Evolutionary conservation across 2,113 vertebrate species (phyloP).

Genomic region (Seriola dumerili): DNA sequence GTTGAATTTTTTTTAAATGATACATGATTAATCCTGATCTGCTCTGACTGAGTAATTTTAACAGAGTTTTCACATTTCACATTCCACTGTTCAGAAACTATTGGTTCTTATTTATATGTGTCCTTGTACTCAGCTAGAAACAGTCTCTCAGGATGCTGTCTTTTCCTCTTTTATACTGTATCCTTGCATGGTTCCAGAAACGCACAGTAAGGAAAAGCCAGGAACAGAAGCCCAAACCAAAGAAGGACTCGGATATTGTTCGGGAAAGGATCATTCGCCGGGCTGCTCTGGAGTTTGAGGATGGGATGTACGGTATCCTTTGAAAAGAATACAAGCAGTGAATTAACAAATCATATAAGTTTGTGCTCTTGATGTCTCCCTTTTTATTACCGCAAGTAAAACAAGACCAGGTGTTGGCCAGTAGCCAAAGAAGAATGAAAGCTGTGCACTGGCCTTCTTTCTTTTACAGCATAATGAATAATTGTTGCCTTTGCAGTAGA

Average conservation of each 20-base stretch:
- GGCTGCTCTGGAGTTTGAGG: constrained; percentile 96
- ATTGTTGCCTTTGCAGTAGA: constrained; percentile 13
- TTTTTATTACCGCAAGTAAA: neutral
- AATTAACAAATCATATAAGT: neutral
- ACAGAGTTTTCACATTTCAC: constrained; percentile 1
- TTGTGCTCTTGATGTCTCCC: neutral
- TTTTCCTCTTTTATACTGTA: neutral
- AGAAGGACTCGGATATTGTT: constrained; percentile 89
- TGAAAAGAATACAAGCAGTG: neutral
- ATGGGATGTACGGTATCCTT: constrained; percentile 99
- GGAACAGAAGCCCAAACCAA: constrained; percentile 85
- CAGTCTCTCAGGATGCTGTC: constrained; percentile 19
- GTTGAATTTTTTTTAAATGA: neutral
- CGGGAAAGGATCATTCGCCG: constrained; percentile 95
- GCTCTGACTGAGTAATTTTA: neutral
- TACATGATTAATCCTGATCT: neutral
- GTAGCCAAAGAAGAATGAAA: neutral
- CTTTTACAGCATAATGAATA: constrained; percentile 27
- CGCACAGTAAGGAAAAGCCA: constrained; percentile 89
- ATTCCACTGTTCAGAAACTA: constrained; percentile 6
- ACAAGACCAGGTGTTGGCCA: neutral
- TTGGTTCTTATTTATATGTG: neutral
- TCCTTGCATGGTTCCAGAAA: constrained; percentile 82
- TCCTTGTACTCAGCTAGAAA: constrained; percentile 27
- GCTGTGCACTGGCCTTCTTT: neutral